phyloP scores from a whole-genome alignment of 2,797 vertebrate species.

The Echeneis naucrates region DNA sequence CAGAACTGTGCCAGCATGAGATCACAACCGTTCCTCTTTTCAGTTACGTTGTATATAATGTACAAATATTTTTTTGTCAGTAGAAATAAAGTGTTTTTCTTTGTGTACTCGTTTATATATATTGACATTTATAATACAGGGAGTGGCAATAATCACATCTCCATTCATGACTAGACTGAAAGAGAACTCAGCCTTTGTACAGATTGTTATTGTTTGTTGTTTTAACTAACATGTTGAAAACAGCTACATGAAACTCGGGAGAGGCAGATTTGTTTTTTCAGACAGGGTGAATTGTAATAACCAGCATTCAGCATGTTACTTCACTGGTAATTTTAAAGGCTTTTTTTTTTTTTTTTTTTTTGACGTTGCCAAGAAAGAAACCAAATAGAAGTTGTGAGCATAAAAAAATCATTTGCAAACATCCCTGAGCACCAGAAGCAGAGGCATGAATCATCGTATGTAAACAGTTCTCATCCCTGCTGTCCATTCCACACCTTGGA shows the following conservation, averaged over 20 bases:
- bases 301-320: too few relatives aligned
- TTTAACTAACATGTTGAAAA: neutral
- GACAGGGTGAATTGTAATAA: neutral
- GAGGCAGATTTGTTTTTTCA: neutral
- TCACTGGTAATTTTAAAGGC: slow-evolving; percentile 25
- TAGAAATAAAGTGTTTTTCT: slow-evolving; percentile 26
- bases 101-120: neutral
- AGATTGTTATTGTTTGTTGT: neutral
- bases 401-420: neutral
- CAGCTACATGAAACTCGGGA: neutral
- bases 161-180: too few relatives aligned
- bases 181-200: too few relatives aligned
- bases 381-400: slow-evolving; percentile 24
- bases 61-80: neutral
- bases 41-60: neutral
- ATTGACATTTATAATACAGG: neutral
- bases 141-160: too few relatives aligned
- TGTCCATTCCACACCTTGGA: slow-evolving; percentile 1
- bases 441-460: neutral
- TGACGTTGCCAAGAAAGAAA: slow-evolving; percentile 20
- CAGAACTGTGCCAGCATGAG: neutral
- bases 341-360: slow-evolving; percentile 41
- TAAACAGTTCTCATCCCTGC: slow-evolving; percentile 8
- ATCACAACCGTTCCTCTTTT: neutral
- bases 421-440: neutral